Evolutionary conservation across 1,140 invertebrate species (phyloP).

Genomic region (Diorhabda carinulata): DNA sequence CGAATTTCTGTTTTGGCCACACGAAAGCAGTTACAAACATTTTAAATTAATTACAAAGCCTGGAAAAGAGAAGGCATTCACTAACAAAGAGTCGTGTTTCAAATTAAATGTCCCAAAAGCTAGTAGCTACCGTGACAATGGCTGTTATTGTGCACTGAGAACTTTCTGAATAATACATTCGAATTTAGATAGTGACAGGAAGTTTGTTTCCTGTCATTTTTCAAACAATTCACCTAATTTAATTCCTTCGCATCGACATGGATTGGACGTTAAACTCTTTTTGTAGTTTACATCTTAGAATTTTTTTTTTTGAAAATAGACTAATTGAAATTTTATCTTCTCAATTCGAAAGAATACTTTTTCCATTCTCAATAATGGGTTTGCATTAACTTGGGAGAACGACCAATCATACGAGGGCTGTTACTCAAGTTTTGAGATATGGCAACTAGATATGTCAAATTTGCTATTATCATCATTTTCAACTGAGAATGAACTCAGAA

Average conservation of each 20-base stretch:
- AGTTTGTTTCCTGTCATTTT: slow-evolving; percentile 13
- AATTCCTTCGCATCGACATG: slow-evolving; percentile 19
- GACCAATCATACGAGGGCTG: too few species aligned
- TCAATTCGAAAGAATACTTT: too few species aligned
- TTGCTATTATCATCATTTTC: too few species aligned
- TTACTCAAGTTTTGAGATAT: too few species aligned
- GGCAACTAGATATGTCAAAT: too few species aligned
- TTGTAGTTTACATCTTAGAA: background rate
- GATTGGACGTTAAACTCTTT: background rate
- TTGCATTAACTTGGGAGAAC: too few species aligned
- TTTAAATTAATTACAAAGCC: slow-evolving; percentile 17
- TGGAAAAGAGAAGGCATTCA: slow-evolving; percentile 10
- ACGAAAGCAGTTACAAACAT: slow-evolving; percentile 17
- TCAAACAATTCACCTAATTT: slow-evolving; percentile 15
- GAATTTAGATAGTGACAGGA: slow-evolving; percentile 15
- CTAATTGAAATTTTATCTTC: too few species aligned
- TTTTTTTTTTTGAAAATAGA: too few species aligned
- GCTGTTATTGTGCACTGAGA: slow-evolving; percentile 22
- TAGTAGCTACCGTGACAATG: slow-evolving; percentile 21
- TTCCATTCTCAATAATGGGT: too few species aligned
- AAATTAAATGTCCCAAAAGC: slow-evolving; percentile 21
- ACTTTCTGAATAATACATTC: slow-evolving; percentile 18
- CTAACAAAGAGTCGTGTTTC: slow-evolving; percentile 17
- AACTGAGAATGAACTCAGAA: too few species aligned
- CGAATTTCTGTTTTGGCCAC: slow-evolving; percentile 19